Evolutionary conservation across 2,113 vertebrate genomes (phyloP).

Genomic region (Menidia beryllina): DNA sequence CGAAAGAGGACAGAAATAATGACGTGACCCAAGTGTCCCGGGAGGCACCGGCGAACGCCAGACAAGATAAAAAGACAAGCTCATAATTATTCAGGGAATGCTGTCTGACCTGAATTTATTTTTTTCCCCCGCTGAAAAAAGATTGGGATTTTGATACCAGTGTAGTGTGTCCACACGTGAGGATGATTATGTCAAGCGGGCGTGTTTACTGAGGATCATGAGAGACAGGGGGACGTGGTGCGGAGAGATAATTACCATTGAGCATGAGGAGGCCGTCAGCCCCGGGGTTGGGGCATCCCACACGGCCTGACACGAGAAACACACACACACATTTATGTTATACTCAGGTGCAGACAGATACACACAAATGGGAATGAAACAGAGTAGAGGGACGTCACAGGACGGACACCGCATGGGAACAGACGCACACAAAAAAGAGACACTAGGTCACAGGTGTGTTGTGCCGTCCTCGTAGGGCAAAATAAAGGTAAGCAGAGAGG

Average conservation of each 20-base stretch:
- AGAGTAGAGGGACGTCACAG: conserved; percentile 64
- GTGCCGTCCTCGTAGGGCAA: conserved; percentile 21
- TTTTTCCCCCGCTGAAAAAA: conserved; percentile 5
- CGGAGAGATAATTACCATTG: conserved; percentile 90
- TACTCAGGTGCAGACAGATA: conserved; percentile 48
- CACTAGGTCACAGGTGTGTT: not conserved
- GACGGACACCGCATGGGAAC: conserved; percentile 19
- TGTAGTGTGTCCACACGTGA: not conserved
- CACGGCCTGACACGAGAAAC: conserved; percentile 88
- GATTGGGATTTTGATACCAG: conserved; percentile 24
- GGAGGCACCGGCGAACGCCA: conserved; percentile 22
- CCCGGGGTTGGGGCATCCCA: conserved; percentile 94
- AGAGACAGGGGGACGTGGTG: conserved; percentile 43
- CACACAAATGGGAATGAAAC: conserved; percentile 27
- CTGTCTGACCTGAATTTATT: conserved; percentile 38
- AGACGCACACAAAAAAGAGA: conserved; percentile 15
- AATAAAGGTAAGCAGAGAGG: not conserved
- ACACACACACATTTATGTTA: conserved; percentile 47
- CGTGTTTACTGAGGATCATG: conserved; percentile 20
- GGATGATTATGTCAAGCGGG: not conserved
- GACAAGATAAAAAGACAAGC: conserved; percentile 13
- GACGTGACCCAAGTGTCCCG: conserved; percentile 17
- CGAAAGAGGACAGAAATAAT: not conserved
- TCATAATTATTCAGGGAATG: conserved; percentile 22
- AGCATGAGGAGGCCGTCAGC: conserved; percentile 97